Evolutionary conservation across 2,888 invertebrate species (phyloP).

Genomic region (Megamerina dolium): DNA sequence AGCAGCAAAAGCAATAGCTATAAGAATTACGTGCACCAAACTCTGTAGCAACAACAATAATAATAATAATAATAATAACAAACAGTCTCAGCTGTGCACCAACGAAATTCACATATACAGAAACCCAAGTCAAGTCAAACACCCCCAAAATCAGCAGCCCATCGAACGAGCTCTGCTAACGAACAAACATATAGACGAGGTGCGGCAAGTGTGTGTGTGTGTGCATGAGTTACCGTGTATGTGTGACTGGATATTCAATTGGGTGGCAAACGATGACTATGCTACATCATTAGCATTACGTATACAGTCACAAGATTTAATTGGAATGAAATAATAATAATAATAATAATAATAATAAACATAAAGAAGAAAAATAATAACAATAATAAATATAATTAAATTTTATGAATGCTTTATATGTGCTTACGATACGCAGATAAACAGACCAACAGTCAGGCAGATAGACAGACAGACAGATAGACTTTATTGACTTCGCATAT

Average conservation of each 20-base stretch:
- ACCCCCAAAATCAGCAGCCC: too few relatives aligned
- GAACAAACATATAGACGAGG: too few relatives aligned
- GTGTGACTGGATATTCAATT: neutral
- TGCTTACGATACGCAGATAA: conserved; percentile 20
- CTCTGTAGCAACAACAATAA: conserved; percentile 9
- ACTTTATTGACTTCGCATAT: too few relatives aligned
- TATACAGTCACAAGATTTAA: conserved; percentile 33
- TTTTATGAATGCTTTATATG: conserved; percentile 31
- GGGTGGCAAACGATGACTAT: conserved; percentile 7
- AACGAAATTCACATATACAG: conserved; percentile 11
- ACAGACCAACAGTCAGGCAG: too few relatives aligned
- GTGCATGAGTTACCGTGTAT: neutral
- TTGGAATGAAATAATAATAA: conserved; percentile 37
- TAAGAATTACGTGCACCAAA: too few relatives aligned
- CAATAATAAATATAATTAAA: conserved; percentile 45
- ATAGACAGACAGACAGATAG: too few relatives aligned
- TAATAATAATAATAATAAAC: conserved; percentile 12
- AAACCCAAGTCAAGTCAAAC: too few relatives aligned
- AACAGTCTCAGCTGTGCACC: too few relatives aligned
- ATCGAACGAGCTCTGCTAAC: too few relatives aligned
- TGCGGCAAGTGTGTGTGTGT: conserved; percentile 5
- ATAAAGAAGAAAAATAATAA: conserved; percentile 29
- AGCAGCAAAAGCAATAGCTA: too few relatives aligned
- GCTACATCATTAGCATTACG: conserved; percentile 9
- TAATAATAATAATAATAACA: conserved; percentile 3